These are phyloP conservation scores for Drosophila anomelani DNA, from an alignment of 2,888 invertebrate genomes.

Conservation along the genomic window DNA sequence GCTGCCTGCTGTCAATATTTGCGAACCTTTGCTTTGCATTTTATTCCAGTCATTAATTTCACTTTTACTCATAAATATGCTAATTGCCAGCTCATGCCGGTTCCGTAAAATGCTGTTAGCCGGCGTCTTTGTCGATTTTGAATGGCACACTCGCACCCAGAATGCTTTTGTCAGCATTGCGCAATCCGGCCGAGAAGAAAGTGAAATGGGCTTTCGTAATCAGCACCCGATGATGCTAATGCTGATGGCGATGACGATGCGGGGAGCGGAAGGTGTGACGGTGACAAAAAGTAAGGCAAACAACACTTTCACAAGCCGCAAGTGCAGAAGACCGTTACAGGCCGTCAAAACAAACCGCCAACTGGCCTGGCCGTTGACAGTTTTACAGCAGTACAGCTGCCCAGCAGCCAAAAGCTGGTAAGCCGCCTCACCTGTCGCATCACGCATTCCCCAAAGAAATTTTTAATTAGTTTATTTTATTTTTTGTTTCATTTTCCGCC, in stretches of 20 bases:
- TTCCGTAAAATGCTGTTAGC: slow-evolving; percentile 9
- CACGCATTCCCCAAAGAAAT: slow-evolving; percentile 35
- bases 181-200: slow-evolving; percentile 64
- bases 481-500: slow-evolving; percentile 14
- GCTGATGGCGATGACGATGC: neutral
- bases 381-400: slow-evolving; percentile 15
- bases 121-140: slow-evolving; percentile 36
- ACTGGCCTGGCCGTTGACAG: slow-evolving; percentile 17
- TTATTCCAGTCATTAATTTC: slow-evolving; percentile 72
- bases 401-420: slow-evolving; percentile 13
- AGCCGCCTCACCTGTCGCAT: slow-evolving; percentile 26
- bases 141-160: slow-evolving; percentile 47
- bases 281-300: slow-evolving; percentile 57
- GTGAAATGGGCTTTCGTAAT: slow-evolving; percentile 57
- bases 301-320: slow-evolving; percentile 63
- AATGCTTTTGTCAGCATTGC: slow-evolving; percentile 52
- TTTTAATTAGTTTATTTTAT: slow-evolving; percentile 65
- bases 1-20: slow-evolving; percentile 66
- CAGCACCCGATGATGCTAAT: slow-evolving; percentile 7
- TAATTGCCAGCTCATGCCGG: slow-evolving; percentile 69
- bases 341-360: slow-evolving; percentile 37
- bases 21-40: slow-evolving; percentile 60
- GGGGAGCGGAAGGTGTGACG: slow-evolving; percentile 12
- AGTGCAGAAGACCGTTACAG: slow-evolving; percentile 51
- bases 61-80: slow-evolving; percentile 82